Evolutionary conservation across 1,140 invertebrate species (phyloP), one percentile per base, ranked within the genome.

Genomic region (Trachymyrmex septentrionalis): DNA sequence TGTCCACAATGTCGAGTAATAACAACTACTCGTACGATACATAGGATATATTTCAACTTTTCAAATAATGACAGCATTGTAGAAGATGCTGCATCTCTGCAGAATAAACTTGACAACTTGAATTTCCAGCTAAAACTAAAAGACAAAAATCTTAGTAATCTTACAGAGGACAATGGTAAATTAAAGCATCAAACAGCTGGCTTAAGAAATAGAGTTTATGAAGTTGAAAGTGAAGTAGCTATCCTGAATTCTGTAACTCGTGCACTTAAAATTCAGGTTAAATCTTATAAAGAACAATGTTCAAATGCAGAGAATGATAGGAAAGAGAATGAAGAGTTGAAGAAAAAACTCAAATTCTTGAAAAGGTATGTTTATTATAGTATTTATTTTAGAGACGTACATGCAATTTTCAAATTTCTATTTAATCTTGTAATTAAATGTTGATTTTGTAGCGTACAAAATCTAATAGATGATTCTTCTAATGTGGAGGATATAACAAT

Each of bases 1-100:
- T 97, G 97, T 90, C 97, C 97, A 1, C 97, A 97, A 95, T 97
- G 97, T 92, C 95, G 97, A 3, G 95, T 96, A 85, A 97, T 96
- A 92, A 96, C 96, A 21, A 96, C 96, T 0, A 92, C 95, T 19
- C 95, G 94, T 21, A 96, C 95, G 67, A 96, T 97, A 87, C 96
- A 96, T 84, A 96, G 96, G 5, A 89, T 97, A 6, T 97, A 96
- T 90, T 97, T 97, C 6, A 97, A 96, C 90, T 91, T 96, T 34
- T 94, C 96, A 5, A 96, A 96, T 71, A 95, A 95, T 72, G 96
- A 97, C 78, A 93, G 90, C 14, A 85, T 92, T 2, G 81, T 77
- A 5, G 93, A 94, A 69, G 94, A 90, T 64, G 2, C 16, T 0
- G 24, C 30, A 6, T 57, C 95, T 93, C 87, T 96, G 12, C 94